phyloP scores from a whole-genome alignment of 2,797 vertebrate species.

The Cephalopachus bancanus region DNA sequence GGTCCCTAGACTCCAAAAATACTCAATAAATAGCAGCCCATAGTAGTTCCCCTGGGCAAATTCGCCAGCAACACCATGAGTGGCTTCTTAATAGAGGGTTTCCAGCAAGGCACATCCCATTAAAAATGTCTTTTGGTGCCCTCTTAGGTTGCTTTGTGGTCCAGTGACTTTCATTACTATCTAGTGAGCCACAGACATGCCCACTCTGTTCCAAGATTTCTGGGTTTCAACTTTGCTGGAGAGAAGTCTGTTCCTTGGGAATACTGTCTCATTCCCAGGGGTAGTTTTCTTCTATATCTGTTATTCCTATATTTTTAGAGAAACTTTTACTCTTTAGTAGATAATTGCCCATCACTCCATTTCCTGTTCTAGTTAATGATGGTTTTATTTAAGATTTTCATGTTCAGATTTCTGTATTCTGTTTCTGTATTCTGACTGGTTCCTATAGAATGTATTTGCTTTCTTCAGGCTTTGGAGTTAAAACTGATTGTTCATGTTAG shows the following conservation, averaged over 20 bases:
- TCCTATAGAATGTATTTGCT: neutral
- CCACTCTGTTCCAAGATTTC: neutral
- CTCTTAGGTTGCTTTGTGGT: neutral
- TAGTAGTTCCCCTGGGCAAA: neutral
- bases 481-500: neutral
- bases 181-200: neutral
- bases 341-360: neutral
- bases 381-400: neutral
- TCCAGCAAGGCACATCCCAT: neutral
- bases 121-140: neutral
- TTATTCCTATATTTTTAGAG: neutral
- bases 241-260: neutral
- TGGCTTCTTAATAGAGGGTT: neutral
- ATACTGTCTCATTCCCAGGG: neutral
- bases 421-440: neutral
- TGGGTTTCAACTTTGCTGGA: neutral
- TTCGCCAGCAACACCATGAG: neutral
- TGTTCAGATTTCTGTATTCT: neutral
- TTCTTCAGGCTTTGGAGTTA: neutral
- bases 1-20: neutral
- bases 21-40: neutral
- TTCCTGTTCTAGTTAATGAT: neutral
- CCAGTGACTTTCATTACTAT: neutral
- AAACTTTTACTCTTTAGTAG: neutral
- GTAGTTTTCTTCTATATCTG: neutral